Percentiles rank a stretch among this genome's conserved stretches.
phyloP scores from a whole-genome alignment of 2,113 vertebrate species.

The Pterocles gutturalis region DNA sequence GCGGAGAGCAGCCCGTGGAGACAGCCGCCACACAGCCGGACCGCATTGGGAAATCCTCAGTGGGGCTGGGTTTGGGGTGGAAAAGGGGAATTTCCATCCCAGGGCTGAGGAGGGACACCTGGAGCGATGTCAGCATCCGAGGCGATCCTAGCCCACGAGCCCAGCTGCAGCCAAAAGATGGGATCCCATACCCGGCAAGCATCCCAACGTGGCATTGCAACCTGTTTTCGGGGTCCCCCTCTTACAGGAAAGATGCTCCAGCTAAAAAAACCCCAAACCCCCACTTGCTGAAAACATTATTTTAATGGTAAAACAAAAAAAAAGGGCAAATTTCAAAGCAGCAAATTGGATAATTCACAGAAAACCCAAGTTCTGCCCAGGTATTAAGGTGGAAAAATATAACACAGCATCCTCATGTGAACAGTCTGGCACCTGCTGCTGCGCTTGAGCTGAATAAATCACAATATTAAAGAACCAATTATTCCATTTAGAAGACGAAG shows the following conservation, averaged over 20 bases:
- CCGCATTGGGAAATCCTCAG: neutral
- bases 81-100: neutral
- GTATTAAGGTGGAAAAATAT: neutral
- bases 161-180: neutral
- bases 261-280: neutral
- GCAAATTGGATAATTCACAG: neutral
- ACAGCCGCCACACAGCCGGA: neutral
- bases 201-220: rapidly evolving
- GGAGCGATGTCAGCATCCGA: neutral
- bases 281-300: neutral
- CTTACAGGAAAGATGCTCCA: neutral
- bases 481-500: neutral
- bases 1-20: neutral
- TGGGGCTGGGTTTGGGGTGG: neutral
- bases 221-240: neutral
- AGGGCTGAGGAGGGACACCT: neutral
- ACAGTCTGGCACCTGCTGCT: neutral
- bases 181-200: neutral
- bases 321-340: neutral
- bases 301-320: neutral
- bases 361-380: neutral
- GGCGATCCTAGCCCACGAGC: neutral
- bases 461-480: neutral
- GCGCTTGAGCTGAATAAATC: neutral
- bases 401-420: neutral